Evolutionary conservation across 1,140 invertebrate species (phyloP), one percentile per base, ranked within the genome.

Genomic region (Eumeta japonica): DNA sequence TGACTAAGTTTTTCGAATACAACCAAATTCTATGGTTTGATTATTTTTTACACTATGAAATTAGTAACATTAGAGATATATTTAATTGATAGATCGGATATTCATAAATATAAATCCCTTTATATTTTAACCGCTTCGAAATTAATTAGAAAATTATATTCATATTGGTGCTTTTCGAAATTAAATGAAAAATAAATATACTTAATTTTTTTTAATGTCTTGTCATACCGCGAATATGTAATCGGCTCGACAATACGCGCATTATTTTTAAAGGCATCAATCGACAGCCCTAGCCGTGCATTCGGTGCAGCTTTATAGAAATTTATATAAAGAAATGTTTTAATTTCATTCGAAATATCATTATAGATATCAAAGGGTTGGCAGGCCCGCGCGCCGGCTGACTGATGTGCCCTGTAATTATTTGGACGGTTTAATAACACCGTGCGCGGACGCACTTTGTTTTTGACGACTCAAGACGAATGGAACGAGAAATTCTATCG

Each of bases 361-460:
- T 59, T 66, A 58, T 55, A 63, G 62, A 67, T 71, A 71, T 60
- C 57, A 66, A 65, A 73, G 68, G 68, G 68, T 71, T 73, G 68
- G 20, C 20, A 5, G 62, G 50, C 57, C 56, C 52, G 57, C 54
- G 51, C 53, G 53, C 41, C 44, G 53, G 62, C 66, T 71, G 68
- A 73, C 68, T 76, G 75, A 77, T 77, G 75, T 68, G 58, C 72
- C 59, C 70, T 76, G 66, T 76, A 77, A 77, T 77, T 77, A 76
- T 75, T 68, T 63, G 62, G 75, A 77, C 73, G 62, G 63, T 65
- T 66, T 77, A 77, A 77, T 77, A 77, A 77, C 66, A 76, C 71
- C 64, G 62, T 67, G 58, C 41, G 67, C 53, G 62, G 58, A 53
- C 58, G 65, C 68, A 73, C 68, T 73, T 62, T 64, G 64, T 67